Base-by-base conservation (phyloP, 2,113 vertebrate species). In the Euleptes europaea region DNA sequence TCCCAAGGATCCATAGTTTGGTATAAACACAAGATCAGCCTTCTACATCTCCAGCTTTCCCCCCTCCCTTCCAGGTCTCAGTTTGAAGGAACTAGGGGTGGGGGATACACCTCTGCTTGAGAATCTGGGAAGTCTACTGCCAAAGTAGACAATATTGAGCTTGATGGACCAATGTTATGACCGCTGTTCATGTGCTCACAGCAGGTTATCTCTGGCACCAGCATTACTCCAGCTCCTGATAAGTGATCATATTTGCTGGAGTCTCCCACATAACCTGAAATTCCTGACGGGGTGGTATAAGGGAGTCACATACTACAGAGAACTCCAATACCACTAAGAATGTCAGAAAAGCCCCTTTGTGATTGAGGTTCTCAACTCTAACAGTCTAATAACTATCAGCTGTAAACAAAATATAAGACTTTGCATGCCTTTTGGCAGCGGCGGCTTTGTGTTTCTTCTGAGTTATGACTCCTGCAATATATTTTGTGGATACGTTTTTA, bases 401-500 rank as follows among this genome's bases (percentile, higher is more conserved):
- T 80, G 67, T 8, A 47, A 72, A 76, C 2, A 86, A 71, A 70
- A 65, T 79, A 72, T 87, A 63, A 83, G 31, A 23, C 49, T 60
- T 4, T 3, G 19, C 73, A 87, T 81, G 11, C 23, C 13, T 80
- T 60, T 2, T 49, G 60, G 40, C n/a, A 79, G 9, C 13, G 65
- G n/a, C 21, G 1, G 63, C 51, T 73, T 0, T 23, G 19, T 79
- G 44, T 1, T 85, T 60, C 75, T 83, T 60, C 88, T 47, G 49
- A 0, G 0, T 57, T 73, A 44, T 21, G 21, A 88, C 35, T 79
- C 75, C 38, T 69, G 33, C 40, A 44, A 85, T 63, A 13, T 60
- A 65, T 35, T 75, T 63, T 51, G 84, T 17, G 63, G 54, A 66
- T 31, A n/a, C 76, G 31, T 79, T 70, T 90, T 89, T 83, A 66